phyloP scores from a whole-genome alignment of 1,140 invertebrate genomes.

The Drosophila paulistorum region DNA sequence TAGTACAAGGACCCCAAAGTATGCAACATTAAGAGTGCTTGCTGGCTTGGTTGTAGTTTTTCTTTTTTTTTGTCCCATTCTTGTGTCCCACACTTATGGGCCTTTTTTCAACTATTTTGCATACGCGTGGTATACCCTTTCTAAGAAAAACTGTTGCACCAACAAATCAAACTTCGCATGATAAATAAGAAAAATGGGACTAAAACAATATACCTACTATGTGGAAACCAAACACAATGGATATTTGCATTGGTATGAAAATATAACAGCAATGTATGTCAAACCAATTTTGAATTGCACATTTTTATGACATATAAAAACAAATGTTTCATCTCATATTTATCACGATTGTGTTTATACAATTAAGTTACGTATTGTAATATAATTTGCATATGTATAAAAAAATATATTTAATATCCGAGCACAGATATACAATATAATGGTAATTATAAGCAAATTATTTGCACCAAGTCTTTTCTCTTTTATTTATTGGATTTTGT shows the following conservation, averaged over 20 bases:
- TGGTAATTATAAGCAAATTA: neutral
- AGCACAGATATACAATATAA: neutral
- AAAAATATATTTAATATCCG: neutral
- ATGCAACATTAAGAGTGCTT: conserved; percentile 77
- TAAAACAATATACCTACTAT: no score
- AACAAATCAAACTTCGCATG: neutral
- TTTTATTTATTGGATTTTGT: neutral
- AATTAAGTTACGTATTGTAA: neutral
- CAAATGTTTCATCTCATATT: no score
- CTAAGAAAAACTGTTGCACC: neutral
- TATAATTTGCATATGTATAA: neutral
- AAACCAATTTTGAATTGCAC: neutral
- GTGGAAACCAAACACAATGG: no score
- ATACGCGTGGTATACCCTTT: conserved; percentile 39
- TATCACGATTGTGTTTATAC: neutral
- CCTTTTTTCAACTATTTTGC: conserved; percentile 50
- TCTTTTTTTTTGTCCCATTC: conserved; percentile 9
- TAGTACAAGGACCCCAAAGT: conserved; percentile 77
- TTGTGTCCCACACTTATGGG: conserved; percentile 51
- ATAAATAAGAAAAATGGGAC: no score
- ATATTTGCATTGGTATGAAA: no score
- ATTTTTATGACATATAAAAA: no score
- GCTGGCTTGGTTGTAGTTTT: conserved; percentile 27
- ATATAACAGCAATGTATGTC: neutral
- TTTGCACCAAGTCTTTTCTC: neutral